These are phyloP conservation scores for Manis crassicaudata DNA, from an alignment of 2,797 vertebrate genomes.

Conservation along the genomic window DNA sequence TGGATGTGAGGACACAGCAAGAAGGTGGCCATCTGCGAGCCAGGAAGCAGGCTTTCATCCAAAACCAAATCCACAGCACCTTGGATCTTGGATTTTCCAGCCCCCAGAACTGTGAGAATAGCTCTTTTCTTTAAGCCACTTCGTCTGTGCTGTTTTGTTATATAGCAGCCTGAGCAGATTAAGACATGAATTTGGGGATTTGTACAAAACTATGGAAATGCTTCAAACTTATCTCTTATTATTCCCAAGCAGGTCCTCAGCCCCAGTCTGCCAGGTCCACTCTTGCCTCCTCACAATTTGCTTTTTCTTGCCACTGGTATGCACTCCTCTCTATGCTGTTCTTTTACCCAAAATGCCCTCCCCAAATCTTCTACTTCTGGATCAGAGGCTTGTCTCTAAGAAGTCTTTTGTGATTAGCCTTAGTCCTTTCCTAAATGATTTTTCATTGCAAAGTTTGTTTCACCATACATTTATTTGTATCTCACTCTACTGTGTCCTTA, in stretches of 20 bases:
- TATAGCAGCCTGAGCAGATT: neutral
- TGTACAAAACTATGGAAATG: neutral
- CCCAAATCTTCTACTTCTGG: slow-evolving; percentile 7
- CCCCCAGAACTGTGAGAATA: neutral
- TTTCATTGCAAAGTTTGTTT: neutral
- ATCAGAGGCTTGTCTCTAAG: neutral
- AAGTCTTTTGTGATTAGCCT: slow-evolving; percentile 8
- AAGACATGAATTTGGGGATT: slow-evolving; percentile 13
- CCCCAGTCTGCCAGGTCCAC: neutral
- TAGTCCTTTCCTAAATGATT: neutral
- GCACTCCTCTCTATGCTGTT: neutral
- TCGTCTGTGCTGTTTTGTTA: neutral
- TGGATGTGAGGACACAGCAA: neutral
- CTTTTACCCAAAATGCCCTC: slow-evolving; percentile 36
- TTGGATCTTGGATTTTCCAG: slow-evolving; percentile 12
- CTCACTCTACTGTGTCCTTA: neutral
- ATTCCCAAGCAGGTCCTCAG: neutral
- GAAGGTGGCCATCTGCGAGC: neutral
- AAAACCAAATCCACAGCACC: neutral
- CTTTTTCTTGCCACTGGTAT: neutral
- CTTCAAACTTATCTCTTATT: slow-evolving; percentile 14
- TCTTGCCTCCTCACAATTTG: neutral
- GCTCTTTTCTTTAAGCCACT: neutral
- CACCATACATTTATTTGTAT: neutral
- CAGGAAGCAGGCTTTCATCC: neutral